A percentile compares a stretch with the other conserved stretches of the same genome.
Conservation (phyloP, 2,113 vertebrate genomes). For the Trematocara unimaculatum region DNA sequence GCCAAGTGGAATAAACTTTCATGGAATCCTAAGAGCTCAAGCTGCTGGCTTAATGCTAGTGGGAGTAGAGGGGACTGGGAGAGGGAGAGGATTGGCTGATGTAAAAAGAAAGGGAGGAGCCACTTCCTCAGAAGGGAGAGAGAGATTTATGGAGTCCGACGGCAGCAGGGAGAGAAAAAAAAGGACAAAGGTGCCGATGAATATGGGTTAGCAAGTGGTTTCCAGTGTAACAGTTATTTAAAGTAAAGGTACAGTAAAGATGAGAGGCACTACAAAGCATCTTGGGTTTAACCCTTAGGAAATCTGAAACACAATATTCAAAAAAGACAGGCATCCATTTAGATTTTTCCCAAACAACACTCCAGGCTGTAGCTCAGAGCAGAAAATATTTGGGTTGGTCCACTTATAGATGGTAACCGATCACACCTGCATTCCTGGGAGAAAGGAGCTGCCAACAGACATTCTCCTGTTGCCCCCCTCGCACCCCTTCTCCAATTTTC, state of each 20-base stretch:
- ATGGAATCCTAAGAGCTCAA: constrained; percentile 58
- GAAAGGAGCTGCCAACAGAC: constrained; percentile 31
- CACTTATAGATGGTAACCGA: constrained; percentile 11
- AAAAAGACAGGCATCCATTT: not conserved
- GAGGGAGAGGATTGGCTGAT: constrained; percentile 46
- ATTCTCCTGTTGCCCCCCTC: constrained; percentile 25
- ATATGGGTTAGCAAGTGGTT: not conserved
- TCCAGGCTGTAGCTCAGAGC: not conserved
- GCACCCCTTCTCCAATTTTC: constrained; percentile 27
- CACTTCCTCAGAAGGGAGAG: constrained; percentile 17
- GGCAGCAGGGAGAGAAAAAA: not conserved
- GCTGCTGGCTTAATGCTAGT: constrained; percentile 42
- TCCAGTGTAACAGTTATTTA: not conserved
- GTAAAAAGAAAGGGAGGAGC: constrained; percentile 39
- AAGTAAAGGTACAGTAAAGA: not conserved
- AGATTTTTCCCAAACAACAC: not conserved
- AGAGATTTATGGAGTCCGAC: constrained; percentile 40
- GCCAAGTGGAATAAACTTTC: constrained; percentile 64
- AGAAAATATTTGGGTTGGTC: not conserved
- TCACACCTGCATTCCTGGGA: constrained; percentile 40
- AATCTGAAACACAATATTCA: not conserved
- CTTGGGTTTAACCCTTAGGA: not conserved
- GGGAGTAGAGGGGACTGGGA: constrained; percentile 9
- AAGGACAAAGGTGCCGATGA: constrained; percentile 20
- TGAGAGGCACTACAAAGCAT: not conserved